These are phyloP conservation scores for Butorides virescens DNA, from an alignment of 2,113 vertebrate genomes.

Conservation along the genomic window DNA sequence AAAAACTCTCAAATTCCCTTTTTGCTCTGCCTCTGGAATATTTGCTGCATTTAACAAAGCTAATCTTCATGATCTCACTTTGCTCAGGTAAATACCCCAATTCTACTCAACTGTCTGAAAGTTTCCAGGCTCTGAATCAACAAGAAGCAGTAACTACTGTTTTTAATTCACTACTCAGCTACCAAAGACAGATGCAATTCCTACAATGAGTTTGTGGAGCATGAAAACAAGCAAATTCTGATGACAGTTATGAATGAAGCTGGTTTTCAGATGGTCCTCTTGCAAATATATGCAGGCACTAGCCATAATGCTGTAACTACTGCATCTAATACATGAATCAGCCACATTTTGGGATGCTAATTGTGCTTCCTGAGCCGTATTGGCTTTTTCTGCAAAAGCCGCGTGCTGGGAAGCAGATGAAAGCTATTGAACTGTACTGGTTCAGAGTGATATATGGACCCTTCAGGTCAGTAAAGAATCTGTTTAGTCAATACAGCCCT, in stretches of 20 bases:
- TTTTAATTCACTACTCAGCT: slow-evolving; percentile 6
- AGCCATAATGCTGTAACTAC: background rate
- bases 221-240: slow-evolving; percentile 19
- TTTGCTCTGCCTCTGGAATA: background rate
- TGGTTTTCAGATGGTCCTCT: background rate
- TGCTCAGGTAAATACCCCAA: background rate
- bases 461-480: slow-evolving; percentile 34
- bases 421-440: slow-evolving; percentile 36
- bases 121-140: background rate
- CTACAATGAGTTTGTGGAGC: slow-evolving; percentile 10
- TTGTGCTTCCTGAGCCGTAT: background rate
- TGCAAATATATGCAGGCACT: background rate
- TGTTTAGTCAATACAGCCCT: background rate
- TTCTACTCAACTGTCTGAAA: background rate
- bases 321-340: slow-evolving; percentile 7
- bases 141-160: background rate
- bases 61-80: background rate
- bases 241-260: slow-evolving; percentile 32
- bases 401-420: slow-evolving; percentile 6
- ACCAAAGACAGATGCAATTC: background rate
- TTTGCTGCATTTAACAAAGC: background rate
- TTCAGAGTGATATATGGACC: slow-evolving; percentile 15
- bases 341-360: background rate
- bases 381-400: background rate
- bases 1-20: background rate